These are phyloP conservation scores for Drosophila siamana DNA, from an alignment of 2,888 invertebrate genomes.

Conservation along the genomic window DNA sequence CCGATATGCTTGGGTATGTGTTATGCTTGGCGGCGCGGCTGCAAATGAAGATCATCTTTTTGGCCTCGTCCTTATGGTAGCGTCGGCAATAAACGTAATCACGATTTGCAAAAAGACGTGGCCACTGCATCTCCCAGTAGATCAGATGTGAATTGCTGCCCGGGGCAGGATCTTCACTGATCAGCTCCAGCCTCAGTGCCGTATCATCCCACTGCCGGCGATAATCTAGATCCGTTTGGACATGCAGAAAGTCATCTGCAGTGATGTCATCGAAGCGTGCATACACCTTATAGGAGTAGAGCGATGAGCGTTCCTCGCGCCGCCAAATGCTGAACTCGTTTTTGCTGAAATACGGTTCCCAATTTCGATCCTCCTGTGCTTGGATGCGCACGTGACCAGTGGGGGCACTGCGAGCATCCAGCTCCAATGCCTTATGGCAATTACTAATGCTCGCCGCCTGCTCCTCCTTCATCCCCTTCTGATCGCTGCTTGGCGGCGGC, in stretches of 20 bases:
- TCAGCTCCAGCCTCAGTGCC: conserved; percentile 89
- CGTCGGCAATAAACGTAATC: conserved; percentile 94
- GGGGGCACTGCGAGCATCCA: conserved; percentile 37
- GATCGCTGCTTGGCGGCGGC: neutral
- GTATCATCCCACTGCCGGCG: conserved; percentile 93
- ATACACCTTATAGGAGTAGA: conserved; percentile 94
- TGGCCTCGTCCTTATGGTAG: conserved; percentile 87
- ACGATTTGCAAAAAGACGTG: conserved; percentile 92
- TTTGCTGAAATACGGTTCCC: conserved; percentile 92
- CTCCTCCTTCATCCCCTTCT: conserved; percentile 25
- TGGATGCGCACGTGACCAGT: conserved; percentile 61
- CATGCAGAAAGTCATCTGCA: conserved; percentile 92
- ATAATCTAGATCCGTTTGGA: conserved; percentile 93
- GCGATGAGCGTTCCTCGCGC: conserved; percentile 89
- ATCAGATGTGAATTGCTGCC: conserved; percentile 89
- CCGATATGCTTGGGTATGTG: conserved; percentile 88
- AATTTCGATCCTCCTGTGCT: conserved; percentile 68
- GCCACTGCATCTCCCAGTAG: conserved; percentile 96
- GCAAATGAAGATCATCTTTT: conserved; percentile 88
- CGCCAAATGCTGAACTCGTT: conserved; percentile 93
- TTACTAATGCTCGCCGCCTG: conserved; percentile 85
- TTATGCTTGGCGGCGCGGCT: conserved; percentile 91
- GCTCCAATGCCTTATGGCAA: conserved; percentile 76
- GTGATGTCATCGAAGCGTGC: conserved; percentile 92
- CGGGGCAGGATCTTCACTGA: conserved; percentile 88